Percentiles rank a stretch among this genome's conserved stretches.
Evolutionary conservation across 2,888 invertebrate genomes (phyloP).

Genomic region (Leucophora obtusa): DNA sequence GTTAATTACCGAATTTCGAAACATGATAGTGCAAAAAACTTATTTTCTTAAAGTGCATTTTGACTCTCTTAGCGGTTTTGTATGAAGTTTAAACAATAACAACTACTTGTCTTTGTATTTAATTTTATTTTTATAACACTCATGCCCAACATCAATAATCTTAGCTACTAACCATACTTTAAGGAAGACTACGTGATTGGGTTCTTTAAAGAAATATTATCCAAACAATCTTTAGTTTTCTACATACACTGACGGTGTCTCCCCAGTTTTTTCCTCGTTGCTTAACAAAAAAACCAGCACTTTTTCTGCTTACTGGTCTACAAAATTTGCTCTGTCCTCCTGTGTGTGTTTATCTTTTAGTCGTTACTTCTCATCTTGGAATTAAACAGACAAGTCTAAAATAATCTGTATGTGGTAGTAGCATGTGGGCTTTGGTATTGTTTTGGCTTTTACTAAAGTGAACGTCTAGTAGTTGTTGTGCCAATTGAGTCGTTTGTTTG

Average conservation of each 20-base stretch:
- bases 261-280: slow-evolving; percentile 32
- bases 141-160: slow-evolving; percentile 26
- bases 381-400: slow-evolving; percentile 40
- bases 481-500: slow-evolving; percentile 57
- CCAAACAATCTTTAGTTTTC: slow-evolving; percentile 56
- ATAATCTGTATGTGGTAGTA: neutral
- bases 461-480: slow-evolving; percentile 54
- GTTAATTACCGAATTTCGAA: too few species aligned
- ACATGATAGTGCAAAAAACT: too few species aligned
- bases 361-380: slow-evolving; percentile 32
- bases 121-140: slow-evolving; percentile 43
- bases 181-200: slow-evolving; percentile 59
- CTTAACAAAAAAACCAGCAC: slow-evolving; percentile 4
- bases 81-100: slow-evolving; percentile 1
- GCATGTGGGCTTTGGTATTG: slow-evolving; percentile 16
- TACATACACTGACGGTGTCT: slow-evolving; percentile 51
- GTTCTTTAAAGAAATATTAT: slow-evolving; percentile 60
- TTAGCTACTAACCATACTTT: slow-evolving; percentile 38
- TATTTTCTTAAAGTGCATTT: slow-evolving; percentile 19
- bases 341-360: slow-evolving; percentile 20
- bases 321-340: slow-evolving; percentile 14
- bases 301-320: slow-evolving; percentile 30
- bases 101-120: neutral
- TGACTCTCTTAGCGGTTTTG: neutral
- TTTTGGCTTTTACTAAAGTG: slow-evolving; percentile 50